Base-by-base conservation (phyloP, 2,888 invertebrate species). In the Kuschelorhynchus macadamiae region DNA sequence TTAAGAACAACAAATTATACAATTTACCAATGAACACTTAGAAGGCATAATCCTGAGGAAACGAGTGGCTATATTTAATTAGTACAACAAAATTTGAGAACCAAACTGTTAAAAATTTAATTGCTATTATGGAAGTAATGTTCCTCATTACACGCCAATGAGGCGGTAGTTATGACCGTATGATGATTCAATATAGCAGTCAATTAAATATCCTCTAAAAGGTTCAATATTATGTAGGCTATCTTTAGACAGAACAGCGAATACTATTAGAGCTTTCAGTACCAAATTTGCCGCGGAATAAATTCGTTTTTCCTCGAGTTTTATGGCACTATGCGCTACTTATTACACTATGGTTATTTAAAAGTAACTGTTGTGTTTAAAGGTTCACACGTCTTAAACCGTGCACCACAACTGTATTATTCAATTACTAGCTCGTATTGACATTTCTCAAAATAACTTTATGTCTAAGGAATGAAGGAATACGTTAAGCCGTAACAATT, bases 381-480 rank as follows among this genome's bases (percentile, higher is more conserved):
- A 44, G 41, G 59, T 65, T 65, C 63, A 57, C 57, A 59, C 59
- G 50, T 42, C 33, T 32, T 47, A 41, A 49, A 44, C 57, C 4
- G 12, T 33, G 33, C 30, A 9, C 42, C 32, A 57, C 41, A 60
- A 49, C 60, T 49, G 42, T 64, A 49, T 57, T 49, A 57, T 57
- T 64, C 42, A 56, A 55, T 64, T 50, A 46, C 36, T 33, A 18
- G 9, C 36, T 55, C 32, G 36, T 52, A 53, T 62, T 62, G 62
- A 62, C 62, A 53, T 61, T 61, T 49, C 60, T 50, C 41, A 18
- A 61, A 61, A 61, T 62, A 62, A 44, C 44, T 62, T 53, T 46
- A 53, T 46, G 18, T 21, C 25, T 20, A 12, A 16, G 50, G 32
- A 17, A n/a, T n/a, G n/a, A n/a, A 42, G 50, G 46, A 53, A 30